phyloP scores from a whole-genome alignment of 2,113 vertebrate genomes.

The Hyla sarda region DNA sequence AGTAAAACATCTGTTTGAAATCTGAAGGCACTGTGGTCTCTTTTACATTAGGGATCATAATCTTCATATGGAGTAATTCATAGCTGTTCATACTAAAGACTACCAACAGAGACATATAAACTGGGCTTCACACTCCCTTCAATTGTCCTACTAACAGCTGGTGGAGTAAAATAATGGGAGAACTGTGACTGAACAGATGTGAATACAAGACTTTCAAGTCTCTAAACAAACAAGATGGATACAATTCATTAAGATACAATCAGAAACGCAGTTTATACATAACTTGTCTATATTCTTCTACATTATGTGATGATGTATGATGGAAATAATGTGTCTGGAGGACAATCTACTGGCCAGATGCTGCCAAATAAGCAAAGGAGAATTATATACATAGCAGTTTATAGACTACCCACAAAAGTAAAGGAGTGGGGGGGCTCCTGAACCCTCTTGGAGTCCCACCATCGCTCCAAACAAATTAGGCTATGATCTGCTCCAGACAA shows the following conservation, averaged over 20 bases:
- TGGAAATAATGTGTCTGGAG: neutral
- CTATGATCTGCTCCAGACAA: too few species aligned
- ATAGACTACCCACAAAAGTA: too few species aligned
- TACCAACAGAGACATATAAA: conserved; percentile 19
- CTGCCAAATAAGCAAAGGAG: neutral
- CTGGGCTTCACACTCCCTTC: neutral
- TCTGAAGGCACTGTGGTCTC: neutral
- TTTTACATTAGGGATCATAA: conserved; percentile 6
- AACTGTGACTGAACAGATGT: conserved; percentile 42
- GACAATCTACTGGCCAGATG: neutral
- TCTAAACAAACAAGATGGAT: conserved; percentile 46
- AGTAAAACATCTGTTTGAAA: neutral
- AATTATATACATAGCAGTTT: too few species aligned
- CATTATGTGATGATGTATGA: conserved; percentile 16
- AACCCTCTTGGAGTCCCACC: too few species aligned
- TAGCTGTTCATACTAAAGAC: neutral
- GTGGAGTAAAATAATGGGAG: conserved; percentile 19
- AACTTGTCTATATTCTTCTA: conserved; percentile 12
- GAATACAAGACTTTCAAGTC: conserved; percentile 35
- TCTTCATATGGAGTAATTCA: conserved; percentile 12
- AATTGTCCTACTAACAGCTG: conserved; percentile 23
- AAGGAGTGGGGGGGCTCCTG: too few species aligned
- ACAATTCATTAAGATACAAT: conserved; percentile 32
- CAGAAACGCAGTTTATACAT: conserved; percentile 32
- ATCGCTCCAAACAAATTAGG: too few species aligned